Evolutionary conservation across 2,113 vertebrate genomes (phyloP).

Genomic region (Callopanchax toddi): DNA sequence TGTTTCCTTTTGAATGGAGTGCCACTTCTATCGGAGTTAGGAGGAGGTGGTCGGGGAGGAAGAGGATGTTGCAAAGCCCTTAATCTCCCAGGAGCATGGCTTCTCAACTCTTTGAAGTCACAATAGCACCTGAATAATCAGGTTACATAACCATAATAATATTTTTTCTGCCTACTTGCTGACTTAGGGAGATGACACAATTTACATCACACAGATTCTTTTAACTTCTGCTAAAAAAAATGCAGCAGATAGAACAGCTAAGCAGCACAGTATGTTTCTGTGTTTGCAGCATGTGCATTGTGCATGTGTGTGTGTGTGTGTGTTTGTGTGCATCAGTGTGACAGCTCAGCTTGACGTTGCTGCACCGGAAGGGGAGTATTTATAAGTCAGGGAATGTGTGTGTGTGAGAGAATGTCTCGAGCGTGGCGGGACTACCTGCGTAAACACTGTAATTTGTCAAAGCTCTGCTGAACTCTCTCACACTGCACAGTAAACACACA

Average conservation of each 20-base stretch:
- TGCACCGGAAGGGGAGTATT: constrained; percentile 2
- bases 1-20: neutral
- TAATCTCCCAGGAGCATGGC: neutral
- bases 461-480: constrained; percentile 28
- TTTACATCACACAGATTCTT: neutral
- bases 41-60: neutral
- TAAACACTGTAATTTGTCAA: constrained; percentile 41
- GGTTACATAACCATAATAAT: neutral
- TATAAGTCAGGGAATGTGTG: neutral
- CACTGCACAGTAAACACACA: neutral
- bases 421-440: constrained; percentile 7
- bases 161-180: neutral
- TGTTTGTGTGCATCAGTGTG: neutral
- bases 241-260: neutral
- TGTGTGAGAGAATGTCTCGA: neutral
- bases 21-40: neutral
- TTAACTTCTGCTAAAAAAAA: neutral
- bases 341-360: constrained; percentile 23
- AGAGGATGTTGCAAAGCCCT: neutral
- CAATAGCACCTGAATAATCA: constrained; percentile 1
- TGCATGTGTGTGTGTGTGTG: neutral
- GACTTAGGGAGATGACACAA: neutral
- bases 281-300: neutral
- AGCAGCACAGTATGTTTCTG: neutral
- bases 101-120: constrained; percentile 1